Evolutionary conservation across 2,797 vertebrate species (phyloP).

Genomic region (Melopsittacus undulatus): DNA sequence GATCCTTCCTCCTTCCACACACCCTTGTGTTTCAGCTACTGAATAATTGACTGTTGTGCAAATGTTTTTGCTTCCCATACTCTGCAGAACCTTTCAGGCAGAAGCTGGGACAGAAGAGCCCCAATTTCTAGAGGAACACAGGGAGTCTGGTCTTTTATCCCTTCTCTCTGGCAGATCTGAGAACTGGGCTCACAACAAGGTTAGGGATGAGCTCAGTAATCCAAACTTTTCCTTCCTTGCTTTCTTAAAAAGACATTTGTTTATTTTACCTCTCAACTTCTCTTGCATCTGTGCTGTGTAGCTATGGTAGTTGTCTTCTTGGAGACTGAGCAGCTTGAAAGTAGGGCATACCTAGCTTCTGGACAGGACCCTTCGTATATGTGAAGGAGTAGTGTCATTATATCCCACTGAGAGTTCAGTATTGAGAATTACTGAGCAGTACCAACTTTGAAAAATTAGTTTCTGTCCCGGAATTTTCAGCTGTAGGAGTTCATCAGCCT

Average conservation of each 20-base stretch:
- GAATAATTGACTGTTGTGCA: not conserved
- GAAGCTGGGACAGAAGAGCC: not conserved
- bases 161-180: not conserved
- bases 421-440: not conserved
- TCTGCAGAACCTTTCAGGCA: not conserved
- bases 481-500: not conserved
- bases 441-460: not conserved
- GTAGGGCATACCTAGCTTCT: not conserved
- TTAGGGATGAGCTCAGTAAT: not conserved
- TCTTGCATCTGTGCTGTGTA: not conserved
- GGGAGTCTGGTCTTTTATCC: not conserved
- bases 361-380: not conserved
- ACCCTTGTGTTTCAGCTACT: not conserved
- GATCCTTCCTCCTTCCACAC: not conserved
- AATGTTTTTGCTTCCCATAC: not conserved
- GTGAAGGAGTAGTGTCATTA: not conserved
- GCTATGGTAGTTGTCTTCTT: not conserved
- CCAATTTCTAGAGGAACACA: not conserved
- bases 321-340: not conserved
- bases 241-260: not conserved
- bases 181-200: not conserved
- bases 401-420: rapidly evolving
- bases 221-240: not conserved
- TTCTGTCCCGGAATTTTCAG: not conserved
- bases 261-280: not conserved